Evolutionary conservation across 2,888 invertebrate species (phyloP).

Genomic region (Euplexia lucipara): DNA sequence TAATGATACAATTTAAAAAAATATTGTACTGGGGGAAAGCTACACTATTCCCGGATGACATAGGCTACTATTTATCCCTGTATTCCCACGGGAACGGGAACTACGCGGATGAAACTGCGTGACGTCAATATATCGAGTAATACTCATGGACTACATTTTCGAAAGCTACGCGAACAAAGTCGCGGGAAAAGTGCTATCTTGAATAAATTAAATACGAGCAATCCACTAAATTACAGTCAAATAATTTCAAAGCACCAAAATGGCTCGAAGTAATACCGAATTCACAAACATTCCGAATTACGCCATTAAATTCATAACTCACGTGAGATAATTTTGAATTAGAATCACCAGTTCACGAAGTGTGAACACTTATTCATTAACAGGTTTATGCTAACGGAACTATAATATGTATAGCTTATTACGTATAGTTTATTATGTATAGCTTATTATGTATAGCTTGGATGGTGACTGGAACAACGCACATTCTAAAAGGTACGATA

Average conservation of each 20-base stretch:
- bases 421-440: too few species aligned
- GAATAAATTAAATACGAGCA: neutral
- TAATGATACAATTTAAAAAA: too few species aligned
- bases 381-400: conserved; percentile 6
- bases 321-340: conserved; percentile 22
- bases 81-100: too few species aligned
- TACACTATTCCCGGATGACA: too few species aligned
- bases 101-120: too few species aligned
- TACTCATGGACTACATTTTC: too few species aligned
- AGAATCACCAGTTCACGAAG: neutral
- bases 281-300: neutral
- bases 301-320: conserved; percentile 13
- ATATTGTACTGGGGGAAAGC: too few species aligned
- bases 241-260: neutral
- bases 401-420: neutral
- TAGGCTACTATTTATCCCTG: too few species aligned
- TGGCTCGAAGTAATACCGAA: neutral
- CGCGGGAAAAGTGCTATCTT: too few species aligned
- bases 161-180: too few species aligned
- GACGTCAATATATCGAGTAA: too few species aligned
- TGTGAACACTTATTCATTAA: conserved; percentile 17
- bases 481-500: neutral
- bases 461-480: neutral
- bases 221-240: neutral
- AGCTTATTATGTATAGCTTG: neutral